Evolutionary conservation across 2,888 invertebrate genomes (phyloP), one percentile per base, ranked within the genome.

Genomic region (Eulithis testata): DNA sequence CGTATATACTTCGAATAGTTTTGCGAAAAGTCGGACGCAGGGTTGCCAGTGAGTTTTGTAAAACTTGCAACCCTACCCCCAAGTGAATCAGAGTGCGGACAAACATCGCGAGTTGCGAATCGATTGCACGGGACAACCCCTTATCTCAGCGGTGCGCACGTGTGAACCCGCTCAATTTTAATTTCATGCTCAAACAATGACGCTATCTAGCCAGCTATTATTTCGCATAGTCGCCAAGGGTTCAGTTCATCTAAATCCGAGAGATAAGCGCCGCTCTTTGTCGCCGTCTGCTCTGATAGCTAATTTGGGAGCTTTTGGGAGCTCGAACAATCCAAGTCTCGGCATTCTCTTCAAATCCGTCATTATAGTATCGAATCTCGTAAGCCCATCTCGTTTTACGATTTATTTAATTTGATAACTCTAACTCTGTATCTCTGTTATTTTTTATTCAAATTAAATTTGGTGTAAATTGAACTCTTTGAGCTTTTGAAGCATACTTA

Each of bases 171-270:
- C 87, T 91, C 91, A 91, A 91, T 92, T 93, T 93, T 93, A 93
- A 93, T 93, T 93, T 93, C 92, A 93, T 93, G 92, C 92, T 91
- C 91, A 93, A 93, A 92, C 92, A 93, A 93, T 93, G 91, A 87
- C 89, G 92, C 85, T 90, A 92, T 91, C 91, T 90, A 88, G 87
- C 86, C 82, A 77, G 86, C 91, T 90, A 92, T 92, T 92, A 91
- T 92, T 91, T 90, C 90, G 89, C 89, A 91, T 87, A 89, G 87
- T 83, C 85, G 82, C 83, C 82, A 87, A 86, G 92, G 92, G 91
- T 88, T 86, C 86, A 86, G 88, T 89, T 90, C 91, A 91, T 92
- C 92, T 90, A 91, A 92, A 92, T 90, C 92, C 88, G 81, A 72
- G 78, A 84, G 92, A 92, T 92, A 92, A 92, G 91, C 88, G 78